A percentile compares a stretch with the other conserved stretches of the same genome.
Conservation (phyloP, 2,888 invertebrate species). For the Pseudolycoriella hygida region DNA sequence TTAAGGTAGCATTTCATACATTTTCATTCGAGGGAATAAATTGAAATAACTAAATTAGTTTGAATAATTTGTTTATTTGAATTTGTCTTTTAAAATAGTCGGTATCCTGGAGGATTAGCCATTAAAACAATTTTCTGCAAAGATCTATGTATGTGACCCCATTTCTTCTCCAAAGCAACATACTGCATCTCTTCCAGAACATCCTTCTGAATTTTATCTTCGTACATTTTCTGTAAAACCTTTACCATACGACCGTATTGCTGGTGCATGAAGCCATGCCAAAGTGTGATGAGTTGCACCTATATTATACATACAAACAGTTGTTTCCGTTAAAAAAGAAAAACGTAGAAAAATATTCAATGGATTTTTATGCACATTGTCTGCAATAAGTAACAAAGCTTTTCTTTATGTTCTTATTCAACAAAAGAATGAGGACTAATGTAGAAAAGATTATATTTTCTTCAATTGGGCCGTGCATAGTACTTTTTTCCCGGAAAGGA, state of each 20-base stretch:
- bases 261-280: slow-evolving; percentile 61
- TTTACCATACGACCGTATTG: slow-evolving; percentile 73
- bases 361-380: too few relatives aligned
- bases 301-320: slow-evolving; percentile 17
- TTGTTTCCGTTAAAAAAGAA: slow-evolving; percentile 8
- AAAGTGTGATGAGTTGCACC: slow-evolving; percentile 59
- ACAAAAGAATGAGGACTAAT: too few relatives aligned
- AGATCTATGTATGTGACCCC: slow-evolving; percentile 20
- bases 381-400: too few relatives aligned
- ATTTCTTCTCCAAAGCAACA: slow-evolving; percentile 20
- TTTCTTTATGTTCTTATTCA: too few relatives aligned
- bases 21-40: too few relatives aligned
- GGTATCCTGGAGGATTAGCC: slow-evolving; percentile 23
- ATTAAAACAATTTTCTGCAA: slow-evolving; percentile 21
- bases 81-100: slow-evolving; percentile 14
- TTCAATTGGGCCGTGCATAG: too few relatives aligned
- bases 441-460: too few relatives aligned
- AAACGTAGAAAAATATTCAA: too few relatives aligned
- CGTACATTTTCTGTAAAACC: slow-evolving; percentile 53
- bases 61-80: too few relatives aligned
- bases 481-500: too few relatives aligned
- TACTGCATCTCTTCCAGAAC: slow-evolving; percentile 27
- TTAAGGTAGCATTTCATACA: too few relatives aligned
- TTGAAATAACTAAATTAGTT: too few relatives aligned
- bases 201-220: slow-evolving; percentile 63